Percentiles rank a stretch among this genome's conserved stretches.
Evolutionary conservation across 2,797 vertebrate genomes (phyloP).

Genomic region (Orestias chungarensis): DNA sequence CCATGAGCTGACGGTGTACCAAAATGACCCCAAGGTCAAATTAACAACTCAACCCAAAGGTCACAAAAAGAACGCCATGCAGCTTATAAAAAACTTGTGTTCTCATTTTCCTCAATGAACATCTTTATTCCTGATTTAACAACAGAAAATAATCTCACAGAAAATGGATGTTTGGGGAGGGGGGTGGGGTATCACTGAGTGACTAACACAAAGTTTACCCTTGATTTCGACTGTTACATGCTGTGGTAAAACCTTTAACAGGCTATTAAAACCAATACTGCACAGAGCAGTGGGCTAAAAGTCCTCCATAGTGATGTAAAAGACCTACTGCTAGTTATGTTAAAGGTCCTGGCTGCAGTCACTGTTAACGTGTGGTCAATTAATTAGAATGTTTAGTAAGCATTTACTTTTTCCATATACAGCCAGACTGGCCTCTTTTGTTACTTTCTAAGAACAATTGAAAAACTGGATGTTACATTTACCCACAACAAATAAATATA

Average conservation of each 20-base stretch:
- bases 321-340: background rate
- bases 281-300: background rate
- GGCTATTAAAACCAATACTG: background rate
- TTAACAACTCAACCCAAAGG: background rate
- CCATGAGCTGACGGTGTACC: background rate
- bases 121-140: background rate
- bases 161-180: background rate
- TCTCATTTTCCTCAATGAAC: background rate
- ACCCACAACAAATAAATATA: background rate
- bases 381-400: background rate
- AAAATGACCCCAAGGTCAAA: background rate
- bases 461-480: background rate
- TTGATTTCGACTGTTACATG: background rate
- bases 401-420: background rate
- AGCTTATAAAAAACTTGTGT: background rate
- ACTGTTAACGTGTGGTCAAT: background rate
- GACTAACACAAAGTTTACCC: background rate
- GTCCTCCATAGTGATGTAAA: background rate
- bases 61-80: background rate
- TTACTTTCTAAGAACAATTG: background rate
- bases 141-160: background rate
- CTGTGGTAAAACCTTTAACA: background rate
- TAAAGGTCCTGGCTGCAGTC: background rate
- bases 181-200: too few relatives aligned
- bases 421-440: background rate